A percentile compares a stretch with the other conserved stretches of the same genome.
These are phyloP conservation scores for Mimumesa dahlbomi DNA, from an alignment of 2,888 invertebrate species.

Conservation along the genomic window DNA sequence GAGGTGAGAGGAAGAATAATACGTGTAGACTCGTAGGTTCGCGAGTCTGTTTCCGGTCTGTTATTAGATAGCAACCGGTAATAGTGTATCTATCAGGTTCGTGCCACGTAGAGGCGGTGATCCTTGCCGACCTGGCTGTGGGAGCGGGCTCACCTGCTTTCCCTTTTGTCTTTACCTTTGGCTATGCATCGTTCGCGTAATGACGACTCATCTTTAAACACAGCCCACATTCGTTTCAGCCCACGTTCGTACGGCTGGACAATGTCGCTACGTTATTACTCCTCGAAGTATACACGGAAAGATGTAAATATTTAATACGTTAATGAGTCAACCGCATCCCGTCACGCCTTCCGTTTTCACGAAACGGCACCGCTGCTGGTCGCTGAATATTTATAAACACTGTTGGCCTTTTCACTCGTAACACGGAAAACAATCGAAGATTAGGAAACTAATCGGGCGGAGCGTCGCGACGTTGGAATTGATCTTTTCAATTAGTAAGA, in stretches of 20 bases:
- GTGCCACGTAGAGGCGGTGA: slow-evolving; percentile 59
- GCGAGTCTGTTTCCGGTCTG: slow-evolving; percentile 46
- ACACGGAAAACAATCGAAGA: too few species aligned
- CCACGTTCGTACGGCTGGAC: slow-evolving; percentile 16
- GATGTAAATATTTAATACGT: slow-evolving; percentile 36
- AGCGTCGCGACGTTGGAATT: too few species aligned
- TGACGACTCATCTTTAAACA: slow-evolving; percentile 51
- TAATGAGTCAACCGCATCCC: slow-evolving; percentile 4
- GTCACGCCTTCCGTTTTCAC: slow-evolving; percentile 15
- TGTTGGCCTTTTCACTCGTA: too few species aligned
- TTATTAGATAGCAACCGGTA: slow-evolving; percentile 45
- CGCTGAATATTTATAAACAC: too few species aligned
- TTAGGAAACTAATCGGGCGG: too few species aligned
- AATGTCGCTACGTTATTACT: slow-evolving; percentile 29
- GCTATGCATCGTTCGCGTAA: slow-evolving; percentile 43
- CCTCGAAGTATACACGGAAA: background rate
- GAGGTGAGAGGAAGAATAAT: slow-evolving; percentile 10
- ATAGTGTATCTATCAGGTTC: slow-evolving; percentile 42
- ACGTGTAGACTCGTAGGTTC: slow-evolving; percentile 28
- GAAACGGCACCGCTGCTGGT: too few species aligned
- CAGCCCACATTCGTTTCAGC: too few species aligned
- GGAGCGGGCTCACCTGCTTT: slow-evolving; percentile 68
- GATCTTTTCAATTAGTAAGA: too few species aligned
- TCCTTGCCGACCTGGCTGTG: slow-evolving; percentile 59
- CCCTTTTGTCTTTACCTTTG: slow-evolving; percentile 49